Evolutionary conservation across 37 sponge, comb jelly and placozoan genomes (phyloP), one percentile per base, ranked within the genome.

Genomic region (Cliona cf. orientalis): DNA sequence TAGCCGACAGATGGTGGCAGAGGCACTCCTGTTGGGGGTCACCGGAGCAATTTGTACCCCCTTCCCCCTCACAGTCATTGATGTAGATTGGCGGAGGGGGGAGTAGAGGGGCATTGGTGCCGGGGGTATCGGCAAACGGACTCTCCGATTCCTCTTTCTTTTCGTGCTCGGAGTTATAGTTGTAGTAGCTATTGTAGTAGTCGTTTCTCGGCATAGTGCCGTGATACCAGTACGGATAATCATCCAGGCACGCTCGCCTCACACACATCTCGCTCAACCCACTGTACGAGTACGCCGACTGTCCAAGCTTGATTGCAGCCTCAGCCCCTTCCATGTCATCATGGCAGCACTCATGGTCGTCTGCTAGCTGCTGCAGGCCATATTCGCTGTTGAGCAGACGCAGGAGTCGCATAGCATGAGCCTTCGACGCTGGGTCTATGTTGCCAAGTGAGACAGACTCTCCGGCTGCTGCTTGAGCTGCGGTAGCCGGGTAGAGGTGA

Each of bases 391-490:
- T 35, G 33, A 76, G 77, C 2, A 76, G 77, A 1, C 64, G 21
- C 9, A 76, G 62, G 29, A 76, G 64, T 3, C 64, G 62, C 1
- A 42, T 35, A 22, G 46, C 46, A 45, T 76, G 77, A 36, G 77
- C 77, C 9, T 14, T 19, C 0, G 33, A 63, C 1, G 37, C 42
- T 6, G 64, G 77, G 28, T 76, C 77, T 29, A n/a, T n/a, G n/a
- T n/a, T n/a, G n/a, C n/a, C n/a, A n/a, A n/a, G n/a, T n/a, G n/a
- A n/a, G n/a, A n/a, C n/a, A n/a, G 23, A 17, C 7, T 33, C 69
- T 25, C 41, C 12, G 1, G 42, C 11, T 6, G 69, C 11, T n/a
- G 23, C 28, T 3, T 25, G 14, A 29, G 60, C 14, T 4, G 60
- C 60, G 11, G 14, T 25, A 59, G 28, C 14, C 4, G 60, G 60